These are phyloP conservation scores for Diabrotica undecimpunctata DNA, from an alignment of 1,140 invertebrate species.

Conservation along the genomic window DNA sequence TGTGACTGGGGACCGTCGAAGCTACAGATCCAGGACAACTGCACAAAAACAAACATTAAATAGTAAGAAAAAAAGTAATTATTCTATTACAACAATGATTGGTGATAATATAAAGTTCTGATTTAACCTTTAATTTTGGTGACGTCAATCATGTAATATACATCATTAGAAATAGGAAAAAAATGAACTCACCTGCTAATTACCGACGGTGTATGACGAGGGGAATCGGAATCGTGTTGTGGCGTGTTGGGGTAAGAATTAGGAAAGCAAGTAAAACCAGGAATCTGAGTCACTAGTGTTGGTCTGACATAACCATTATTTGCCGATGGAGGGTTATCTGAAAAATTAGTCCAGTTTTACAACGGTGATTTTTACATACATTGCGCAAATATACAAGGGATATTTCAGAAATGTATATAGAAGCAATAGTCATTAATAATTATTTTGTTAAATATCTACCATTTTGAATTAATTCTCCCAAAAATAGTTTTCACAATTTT, in stretches of 20 bases:
- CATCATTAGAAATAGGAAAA: too few species aligned
- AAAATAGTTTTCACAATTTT: too few species aligned
- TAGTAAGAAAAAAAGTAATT: too few species aligned
- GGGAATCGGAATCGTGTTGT: conserved; percentile 63
- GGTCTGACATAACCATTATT: conserved; percentile 87
- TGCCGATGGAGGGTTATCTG: conserved; percentile 64
- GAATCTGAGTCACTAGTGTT: conserved; percentile 77
- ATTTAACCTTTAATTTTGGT: too few species aligned
- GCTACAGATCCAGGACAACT: conserved; percentile 43
- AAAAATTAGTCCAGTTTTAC: background rate
- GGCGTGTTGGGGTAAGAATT: conserved; percentile 60
- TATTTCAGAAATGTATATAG: too few species aligned
- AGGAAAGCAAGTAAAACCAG: conserved; percentile 58
- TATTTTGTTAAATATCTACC: too few species aligned
- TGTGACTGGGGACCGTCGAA: conserved; percentile 33
- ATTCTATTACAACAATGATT: too few species aligned
- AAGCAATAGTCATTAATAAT: too few species aligned
- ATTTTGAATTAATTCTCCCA: too few species aligned
- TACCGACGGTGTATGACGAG: conserved; percentile 67
- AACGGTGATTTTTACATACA: background rate
- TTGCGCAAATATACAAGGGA: too few species aligned
- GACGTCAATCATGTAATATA: too few species aligned
- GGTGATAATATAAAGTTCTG: too few species aligned
- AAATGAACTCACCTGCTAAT: conserved; percentile 43
- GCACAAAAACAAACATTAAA: conserved; percentile 47